Percentiles rank a stretch among this genome's conserved stretches.
These are phyloP conservation scores for Holcopasites calliopsidis DNA, from an alignment of 1,140 invertebrate species.

Conservation along the genomic window DNA sequence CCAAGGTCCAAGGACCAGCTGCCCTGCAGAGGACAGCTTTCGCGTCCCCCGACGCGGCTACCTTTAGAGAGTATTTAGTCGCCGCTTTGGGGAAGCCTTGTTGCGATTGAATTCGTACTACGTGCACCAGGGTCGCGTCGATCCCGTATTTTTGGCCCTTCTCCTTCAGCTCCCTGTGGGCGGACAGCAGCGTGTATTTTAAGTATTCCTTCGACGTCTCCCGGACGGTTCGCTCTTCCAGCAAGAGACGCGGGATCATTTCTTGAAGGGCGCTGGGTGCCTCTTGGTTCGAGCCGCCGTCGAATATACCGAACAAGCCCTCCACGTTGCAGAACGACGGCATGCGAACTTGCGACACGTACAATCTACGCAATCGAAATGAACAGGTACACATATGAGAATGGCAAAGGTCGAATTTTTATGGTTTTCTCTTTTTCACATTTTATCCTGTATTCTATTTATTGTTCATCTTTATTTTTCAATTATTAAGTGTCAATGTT, in stretches of 20 bases:
- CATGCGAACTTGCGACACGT: slow-evolving; percentile 87
- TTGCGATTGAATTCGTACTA: slow-evolving; percentile 81
- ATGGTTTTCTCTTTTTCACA: too few relatives aligned
- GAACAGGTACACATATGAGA: background rate
- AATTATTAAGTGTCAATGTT: too few relatives aligned
- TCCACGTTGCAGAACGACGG: slow-evolving; percentile 89
- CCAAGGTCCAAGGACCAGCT: slow-evolving; percentile 81
- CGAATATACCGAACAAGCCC: slow-evolving; percentile 90
- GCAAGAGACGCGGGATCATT: slow-evolving; percentile 86
- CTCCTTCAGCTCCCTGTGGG: slow-evolving; percentile 87
- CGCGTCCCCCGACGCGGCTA: slow-evolving; percentile 87
- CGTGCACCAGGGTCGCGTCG: slow-evolving; percentile 86
- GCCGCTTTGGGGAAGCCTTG: slow-evolving; percentile 63
- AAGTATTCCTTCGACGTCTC: slow-evolving; percentile 90
- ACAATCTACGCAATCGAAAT: slow-evolving; percentile 77
- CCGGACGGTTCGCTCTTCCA: slow-evolving; percentile 89
- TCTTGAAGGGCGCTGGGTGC: slow-evolving; percentile 85
- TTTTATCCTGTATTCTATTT: too few relatives aligned
- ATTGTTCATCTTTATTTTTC: too few relatives aligned
- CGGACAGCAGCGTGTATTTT: slow-evolving; percentile 89
- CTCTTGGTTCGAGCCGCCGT: slow-evolving; percentile 86
- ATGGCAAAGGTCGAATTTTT: too few relatives aligned
- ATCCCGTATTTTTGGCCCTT: slow-evolving; percentile 85
- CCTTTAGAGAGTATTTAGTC: slow-evolving; percentile 83
- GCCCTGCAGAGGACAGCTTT: slow-evolving; percentile 85